phyloP scores from a whole-genome alignment of 1,140 invertebrate species.

The Procambarus clarkii region DNA sequence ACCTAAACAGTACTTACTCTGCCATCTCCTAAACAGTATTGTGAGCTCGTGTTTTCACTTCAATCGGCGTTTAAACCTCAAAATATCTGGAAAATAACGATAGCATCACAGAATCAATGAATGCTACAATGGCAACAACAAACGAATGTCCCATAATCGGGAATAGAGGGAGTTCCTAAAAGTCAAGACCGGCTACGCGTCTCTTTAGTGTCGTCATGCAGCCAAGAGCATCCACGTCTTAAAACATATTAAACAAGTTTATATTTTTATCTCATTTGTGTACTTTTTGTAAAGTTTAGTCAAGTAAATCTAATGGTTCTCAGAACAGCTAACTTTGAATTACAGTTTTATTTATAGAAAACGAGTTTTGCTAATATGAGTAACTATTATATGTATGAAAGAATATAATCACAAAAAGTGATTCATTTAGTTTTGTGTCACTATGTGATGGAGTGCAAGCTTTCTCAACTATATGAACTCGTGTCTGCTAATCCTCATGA shows the following conservation, averaged over 20 bases:
- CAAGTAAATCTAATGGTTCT: background rate
- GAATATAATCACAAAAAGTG: too few relatives aligned
- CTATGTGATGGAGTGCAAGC: too few relatives aligned
- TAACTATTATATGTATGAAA: too few relatives aligned
- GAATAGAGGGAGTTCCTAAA: background rate
- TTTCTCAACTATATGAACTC: too few relatives aligned
- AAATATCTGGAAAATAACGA: background rate
- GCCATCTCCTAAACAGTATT: slow-evolving; percentile 1
- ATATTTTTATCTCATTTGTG: background rate
- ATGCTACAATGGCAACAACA: background rate
- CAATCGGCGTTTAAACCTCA: background rate
- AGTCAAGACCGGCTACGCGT: background rate
- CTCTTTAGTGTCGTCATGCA: background rate
- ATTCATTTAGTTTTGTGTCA: too few relatives aligned
- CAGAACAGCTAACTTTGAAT: background rate
- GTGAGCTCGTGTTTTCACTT: background rate
- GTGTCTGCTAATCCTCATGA: too few relatives aligned
- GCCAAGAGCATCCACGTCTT: too few relatives aligned
- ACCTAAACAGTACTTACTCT: slow-evolving; percentile 7
- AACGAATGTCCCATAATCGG: background rate
- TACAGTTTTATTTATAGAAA: background rate
- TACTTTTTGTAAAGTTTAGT: background rate
- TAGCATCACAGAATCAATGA: background rate
- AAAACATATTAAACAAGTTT: background rate
- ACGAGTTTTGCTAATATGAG: background rate